Conservation (phyloP, 2,888 invertebrate species). For the Synergus japonicus region DNA sequence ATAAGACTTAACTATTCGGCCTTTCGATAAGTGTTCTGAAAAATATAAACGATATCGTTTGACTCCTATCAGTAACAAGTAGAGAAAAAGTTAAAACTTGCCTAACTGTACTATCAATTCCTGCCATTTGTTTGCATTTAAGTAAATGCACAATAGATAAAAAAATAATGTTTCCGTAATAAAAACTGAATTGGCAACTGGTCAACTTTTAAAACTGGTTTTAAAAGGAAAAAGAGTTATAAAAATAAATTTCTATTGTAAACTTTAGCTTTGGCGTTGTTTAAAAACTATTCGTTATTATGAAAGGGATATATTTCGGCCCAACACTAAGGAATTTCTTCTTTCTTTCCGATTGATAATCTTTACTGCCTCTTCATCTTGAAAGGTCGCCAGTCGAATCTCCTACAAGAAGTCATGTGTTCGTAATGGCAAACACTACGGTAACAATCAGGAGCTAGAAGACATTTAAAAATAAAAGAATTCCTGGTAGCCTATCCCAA, state of each 20-base stretch:
- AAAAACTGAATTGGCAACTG: background rate
- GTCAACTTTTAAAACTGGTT: background rate
- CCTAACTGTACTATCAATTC: constrained; percentile 3
- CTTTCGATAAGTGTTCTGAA: constrained; percentile 13
- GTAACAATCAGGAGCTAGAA: background rate
- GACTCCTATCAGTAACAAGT: background rate
- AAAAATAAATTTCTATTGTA: background rate
- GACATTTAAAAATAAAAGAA: background rate
- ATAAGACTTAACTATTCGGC: background rate
- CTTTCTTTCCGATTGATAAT: background rate
- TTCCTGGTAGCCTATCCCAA: background rate
- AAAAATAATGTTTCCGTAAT: background rate
- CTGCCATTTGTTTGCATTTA: background rate
- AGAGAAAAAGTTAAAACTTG: background rate
- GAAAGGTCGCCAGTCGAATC: background rate
- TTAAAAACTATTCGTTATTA: too few relatives aligned
- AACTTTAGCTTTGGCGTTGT: background rate
- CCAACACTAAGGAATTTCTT: background rate
- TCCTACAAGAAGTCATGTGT: background rate
- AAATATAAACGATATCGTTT: background rate
- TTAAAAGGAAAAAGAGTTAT: background rate
- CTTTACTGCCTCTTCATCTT: background rate
- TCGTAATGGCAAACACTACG: background rate
- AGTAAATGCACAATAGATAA: background rate
- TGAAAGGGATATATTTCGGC: background rate